Evolutionary conservation across 1,140 invertebrate genomes (phyloP).

Genomic region (Euwallacea similis): DNA sequence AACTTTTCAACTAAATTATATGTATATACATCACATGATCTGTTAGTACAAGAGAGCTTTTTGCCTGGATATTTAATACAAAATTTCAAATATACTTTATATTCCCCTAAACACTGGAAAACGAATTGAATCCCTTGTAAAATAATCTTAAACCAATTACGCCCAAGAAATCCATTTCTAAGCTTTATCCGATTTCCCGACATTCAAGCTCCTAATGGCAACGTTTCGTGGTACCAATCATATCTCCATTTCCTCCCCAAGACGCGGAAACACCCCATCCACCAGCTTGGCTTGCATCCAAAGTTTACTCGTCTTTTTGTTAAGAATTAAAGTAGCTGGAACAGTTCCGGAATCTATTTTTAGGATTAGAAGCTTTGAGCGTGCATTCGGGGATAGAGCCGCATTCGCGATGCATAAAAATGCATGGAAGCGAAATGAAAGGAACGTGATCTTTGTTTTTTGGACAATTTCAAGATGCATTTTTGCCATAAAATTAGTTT

Average conservation of each 20-base stretch:
- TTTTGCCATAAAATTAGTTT: neutral
- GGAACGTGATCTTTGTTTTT: neutral
- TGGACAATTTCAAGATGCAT: neutral
- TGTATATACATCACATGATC: too few species aligned
- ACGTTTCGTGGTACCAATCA: neutral
- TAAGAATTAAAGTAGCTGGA: conserved; percentile 1
- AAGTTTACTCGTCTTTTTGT: conserved; percentile 4
- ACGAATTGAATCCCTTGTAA: too few species aligned
- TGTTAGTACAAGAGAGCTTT: too few species aligned
- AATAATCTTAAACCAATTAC: too few species aligned
- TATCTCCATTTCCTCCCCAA: conserved; percentile 3
- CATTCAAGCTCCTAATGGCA: neutral
- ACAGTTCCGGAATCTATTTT: conserved; percentile 3
- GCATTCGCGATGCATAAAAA: too few species aligned
- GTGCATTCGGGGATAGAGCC: neutral
- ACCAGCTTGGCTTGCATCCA: neutral
- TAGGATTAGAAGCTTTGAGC: conserved; percentile 1
- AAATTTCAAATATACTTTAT: too few species aligned
- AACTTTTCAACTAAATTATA: too few species aligned
- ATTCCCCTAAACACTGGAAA: too few species aligned
- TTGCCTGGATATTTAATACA: too few species aligned
- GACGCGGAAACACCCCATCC: neutral
- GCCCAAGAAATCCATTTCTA: too few species aligned
- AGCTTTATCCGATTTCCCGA: too few species aligned
- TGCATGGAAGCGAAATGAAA: neutral